phyloP scores from a whole-genome alignment of 2,888 invertebrate genomes.

The Sesia apiformis region DNA sequence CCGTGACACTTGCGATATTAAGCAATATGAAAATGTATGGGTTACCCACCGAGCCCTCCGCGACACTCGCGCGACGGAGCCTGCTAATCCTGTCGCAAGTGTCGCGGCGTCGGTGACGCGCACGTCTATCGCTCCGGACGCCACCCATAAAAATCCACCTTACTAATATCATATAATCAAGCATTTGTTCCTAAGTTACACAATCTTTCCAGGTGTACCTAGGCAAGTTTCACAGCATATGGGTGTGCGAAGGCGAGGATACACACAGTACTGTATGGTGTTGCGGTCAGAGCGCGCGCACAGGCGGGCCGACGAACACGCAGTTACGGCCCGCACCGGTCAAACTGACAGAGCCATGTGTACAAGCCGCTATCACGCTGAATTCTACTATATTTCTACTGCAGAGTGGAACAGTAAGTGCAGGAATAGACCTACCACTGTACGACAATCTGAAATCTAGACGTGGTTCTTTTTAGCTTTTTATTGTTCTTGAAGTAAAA shows the following conservation, averaged over 20 bases:
- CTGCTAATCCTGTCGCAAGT: too few species aligned
- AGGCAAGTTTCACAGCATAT: constrained; percentile 84
- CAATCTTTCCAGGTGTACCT: constrained; percentile 74
- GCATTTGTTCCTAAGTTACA: too few species aligned
- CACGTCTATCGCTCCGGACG: too few species aligned
- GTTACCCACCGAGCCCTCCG: too few species aligned
- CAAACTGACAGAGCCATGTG: constrained; percentile 49
- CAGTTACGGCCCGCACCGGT: constrained; percentile 70
- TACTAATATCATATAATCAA: neutral
- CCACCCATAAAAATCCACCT: neutral
- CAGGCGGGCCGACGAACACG: constrained; percentile 80
- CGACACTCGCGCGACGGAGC: too few species aligned
- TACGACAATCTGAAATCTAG: too few species aligned
- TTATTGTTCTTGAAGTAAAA: too few species aligned
- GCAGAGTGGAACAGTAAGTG: constrained; percentile 73
- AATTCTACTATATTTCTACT: constrained; percentile 81
- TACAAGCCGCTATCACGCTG: constrained; percentile 74
- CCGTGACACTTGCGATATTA: too few species aligned
- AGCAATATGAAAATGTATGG: too few species aligned
- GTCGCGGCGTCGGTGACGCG: too few species aligned
- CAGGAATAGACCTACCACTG: too few species aligned
- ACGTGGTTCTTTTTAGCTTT: too few species aligned
- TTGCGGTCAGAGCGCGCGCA: constrained; percentile 85
- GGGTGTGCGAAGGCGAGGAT: constrained; percentile 58
- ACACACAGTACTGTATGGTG: constrained; percentile 75